Evolutionary conservation across 2,797 vertebrate species (phyloP), one percentile per base, ranked within the genome.

Genomic region (Aulostomus chinensis): DNA sequence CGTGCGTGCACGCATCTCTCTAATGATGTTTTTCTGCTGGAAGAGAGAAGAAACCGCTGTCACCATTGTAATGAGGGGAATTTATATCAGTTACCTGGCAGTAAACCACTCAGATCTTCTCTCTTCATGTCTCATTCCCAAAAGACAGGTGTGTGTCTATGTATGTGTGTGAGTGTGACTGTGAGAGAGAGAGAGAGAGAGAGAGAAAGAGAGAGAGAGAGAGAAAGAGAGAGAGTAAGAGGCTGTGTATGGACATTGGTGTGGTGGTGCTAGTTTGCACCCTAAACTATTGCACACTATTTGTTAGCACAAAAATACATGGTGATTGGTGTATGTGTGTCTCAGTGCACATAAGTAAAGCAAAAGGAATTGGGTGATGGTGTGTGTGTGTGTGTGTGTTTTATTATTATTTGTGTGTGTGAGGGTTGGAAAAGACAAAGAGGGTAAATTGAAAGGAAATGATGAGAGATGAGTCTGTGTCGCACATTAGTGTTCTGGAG

Each of bases 381-480:
- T 0, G 2, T 31, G 10, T 34, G 16, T 34, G 34, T 40, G 34
- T 40, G 9, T 26, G 10, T 41, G 46, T 28, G 17, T 36, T 1
- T 58, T 30, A 1, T 24, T 8, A 49, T 42, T 33, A 17, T 68
- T 34, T 56, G 33, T 35, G 48, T 46, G 56, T 40, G 55, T 39
- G 53, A 49, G 45, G 67, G 77, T 51, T 68, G 58, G 70, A 78
- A 58, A 69, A 78, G 77, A 82, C 80, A 82, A 85, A 80, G 80
- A 78, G 70, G 64, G 34, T 76, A 87, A 86, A 87, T 78, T 79
- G 80, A 80, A 87, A 84, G 80, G 73, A 84, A 86, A 87, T 81
- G 80, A 89, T 88, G 83, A 90, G 76, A 47, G 67, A 89, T 89
- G 86, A 80, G 84, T 88, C 86, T 89, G 78, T 78, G 84, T 75